Conservation (phyloP, 2,113 vertebrate genomes). For the Tretioscincus oriximinensis region DNA sequence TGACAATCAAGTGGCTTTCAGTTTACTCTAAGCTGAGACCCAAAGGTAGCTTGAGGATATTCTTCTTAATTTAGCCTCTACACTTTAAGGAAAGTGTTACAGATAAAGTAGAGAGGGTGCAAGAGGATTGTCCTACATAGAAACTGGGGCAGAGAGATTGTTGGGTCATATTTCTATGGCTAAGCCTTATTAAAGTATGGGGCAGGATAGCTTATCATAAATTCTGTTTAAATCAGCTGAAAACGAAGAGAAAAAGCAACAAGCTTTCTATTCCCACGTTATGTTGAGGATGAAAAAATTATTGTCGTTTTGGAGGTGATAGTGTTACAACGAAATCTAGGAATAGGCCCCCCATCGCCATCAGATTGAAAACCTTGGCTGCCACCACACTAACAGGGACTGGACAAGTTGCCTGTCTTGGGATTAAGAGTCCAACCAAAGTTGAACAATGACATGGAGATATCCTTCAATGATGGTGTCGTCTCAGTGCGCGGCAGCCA, state of each 20-base stretch:
- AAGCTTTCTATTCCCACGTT: background rate
- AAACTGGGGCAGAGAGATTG: slow-evolving; percentile 19
- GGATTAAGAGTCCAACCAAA: too few species aligned
- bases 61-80: background rate
- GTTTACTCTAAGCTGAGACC: slow-evolving; percentile 8
- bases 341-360: too few species aligned
- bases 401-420: too few species aligned
- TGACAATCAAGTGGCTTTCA: background rate
- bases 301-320: too few species aligned
- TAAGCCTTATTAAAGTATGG: background rate
- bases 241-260: background rate
- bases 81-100: slow-evolving; percentile 1
- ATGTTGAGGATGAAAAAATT: too few species aligned
- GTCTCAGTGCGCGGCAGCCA: too few species aligned
- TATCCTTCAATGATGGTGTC: too few species aligned
- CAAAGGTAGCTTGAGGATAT: slow-evolving; percentile 1
- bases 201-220: background rate
- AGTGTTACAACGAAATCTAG: too few species aligned
- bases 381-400: too few species aligned
- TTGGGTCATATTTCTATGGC: slow-evolving; percentile 1
- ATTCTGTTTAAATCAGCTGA: background rate
- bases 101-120: background rate
- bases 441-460: too few species aligned
- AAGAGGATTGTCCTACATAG: background rate
- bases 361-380: too few species aligned